Conservation (phyloP, 2,888 invertebrate species). For the Teinopalpus imperialis region DNA sequence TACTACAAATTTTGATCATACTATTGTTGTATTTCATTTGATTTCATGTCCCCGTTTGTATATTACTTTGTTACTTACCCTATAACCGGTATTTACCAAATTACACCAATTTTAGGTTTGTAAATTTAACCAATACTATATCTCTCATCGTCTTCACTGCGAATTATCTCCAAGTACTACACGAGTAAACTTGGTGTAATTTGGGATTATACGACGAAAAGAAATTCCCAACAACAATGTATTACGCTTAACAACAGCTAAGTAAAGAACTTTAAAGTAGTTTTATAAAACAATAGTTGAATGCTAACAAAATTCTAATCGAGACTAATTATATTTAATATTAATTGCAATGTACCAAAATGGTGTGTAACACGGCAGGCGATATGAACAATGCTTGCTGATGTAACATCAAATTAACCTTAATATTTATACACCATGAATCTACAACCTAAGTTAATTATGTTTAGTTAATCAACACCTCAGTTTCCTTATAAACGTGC, state of each 20-base stretch:
- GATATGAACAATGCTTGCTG: conserved; percentile 36
- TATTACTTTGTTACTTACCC: neutral
- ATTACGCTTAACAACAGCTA: too few relatives aligned
- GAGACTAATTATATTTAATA: conserved; percentile 9
- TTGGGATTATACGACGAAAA: too few relatives aligned
- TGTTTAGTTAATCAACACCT: conserved; percentile 37
- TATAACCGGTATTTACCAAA: neutral
- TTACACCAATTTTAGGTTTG: neutral
- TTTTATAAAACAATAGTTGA: too few relatives aligned
- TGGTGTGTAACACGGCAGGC: conserved; percentile 29
- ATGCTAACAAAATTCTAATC: too few relatives aligned
- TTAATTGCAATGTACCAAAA: conserved; percentile 2
- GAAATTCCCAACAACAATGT: too few relatives aligned
- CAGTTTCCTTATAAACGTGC: conserved; percentile 44
- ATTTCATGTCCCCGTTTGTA: neutral
- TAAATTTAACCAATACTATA: too few relatives aligned
- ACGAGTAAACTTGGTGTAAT: too few relatives aligned
- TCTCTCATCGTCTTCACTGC: too few relatives aligned
- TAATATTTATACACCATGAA: conserved; percentile 49
- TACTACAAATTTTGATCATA: too few relatives aligned
- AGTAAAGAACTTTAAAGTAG: too few relatives aligned
- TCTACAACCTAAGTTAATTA: conserved; percentile 42
- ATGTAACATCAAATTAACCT: conserved; percentile 54
- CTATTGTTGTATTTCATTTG: conserved; percentile 3
- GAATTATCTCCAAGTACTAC: too few relatives aligned